Percentiles rank a stretch among this genome's conserved stretches.
phyloP scores from a whole-genome alignment of 1,140 invertebrate genomes.

The Cotesia glomerata region DNA sequence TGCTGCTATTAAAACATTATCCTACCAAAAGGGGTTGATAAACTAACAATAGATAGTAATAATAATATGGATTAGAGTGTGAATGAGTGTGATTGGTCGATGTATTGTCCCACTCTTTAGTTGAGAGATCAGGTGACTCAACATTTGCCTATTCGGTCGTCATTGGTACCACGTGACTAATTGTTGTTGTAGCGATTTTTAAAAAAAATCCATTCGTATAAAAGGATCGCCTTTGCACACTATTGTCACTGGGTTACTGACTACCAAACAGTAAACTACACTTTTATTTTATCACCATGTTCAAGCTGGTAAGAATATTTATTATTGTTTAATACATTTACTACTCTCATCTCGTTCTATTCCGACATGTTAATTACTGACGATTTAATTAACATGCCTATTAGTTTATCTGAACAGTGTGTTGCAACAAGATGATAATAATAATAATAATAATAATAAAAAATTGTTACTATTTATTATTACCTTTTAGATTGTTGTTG shows the following conservation, averaged over 20 bases:
- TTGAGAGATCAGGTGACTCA: conserved; percentile 48
- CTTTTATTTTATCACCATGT: conserved; percentile 55
- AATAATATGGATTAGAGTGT: conserved; percentile 4
- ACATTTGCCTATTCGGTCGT: conserved; percentile 42
- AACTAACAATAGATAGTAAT: too few relatives aligned
- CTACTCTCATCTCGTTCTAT: not conserved
- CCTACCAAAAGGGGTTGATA: not conserved
- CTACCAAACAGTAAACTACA: conserved; percentile 55
- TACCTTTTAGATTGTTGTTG: conserved; percentile 49
- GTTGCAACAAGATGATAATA: not conserved
- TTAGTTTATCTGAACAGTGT: not conserved
- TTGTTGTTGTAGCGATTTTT: conserved; percentile 43
- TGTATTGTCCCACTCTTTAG: not conserved
- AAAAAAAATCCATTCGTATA: conserved; percentile 48
- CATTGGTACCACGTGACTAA: conserved; percentile 49
- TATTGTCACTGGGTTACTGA: conserved; percentile 51
- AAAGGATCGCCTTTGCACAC: conserved; percentile 43
- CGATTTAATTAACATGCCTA: not conserved
- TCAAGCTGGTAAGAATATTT: conserved; percentile 59
- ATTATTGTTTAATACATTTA: too few relatives aligned
- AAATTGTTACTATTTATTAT: too few relatives aligned
- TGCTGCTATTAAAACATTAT: too few relatives aligned
- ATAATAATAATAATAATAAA: not conserved
- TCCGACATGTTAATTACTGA: conserved; percentile 4
- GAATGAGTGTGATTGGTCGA: conserved; percentile 29